A percentile compares a stretch with the other conserved stretches of the same genome.
phyloP scores from a whole-genome alignment of 2,113 vertebrate genomes.

The Calcarius ornatus region DNA sequence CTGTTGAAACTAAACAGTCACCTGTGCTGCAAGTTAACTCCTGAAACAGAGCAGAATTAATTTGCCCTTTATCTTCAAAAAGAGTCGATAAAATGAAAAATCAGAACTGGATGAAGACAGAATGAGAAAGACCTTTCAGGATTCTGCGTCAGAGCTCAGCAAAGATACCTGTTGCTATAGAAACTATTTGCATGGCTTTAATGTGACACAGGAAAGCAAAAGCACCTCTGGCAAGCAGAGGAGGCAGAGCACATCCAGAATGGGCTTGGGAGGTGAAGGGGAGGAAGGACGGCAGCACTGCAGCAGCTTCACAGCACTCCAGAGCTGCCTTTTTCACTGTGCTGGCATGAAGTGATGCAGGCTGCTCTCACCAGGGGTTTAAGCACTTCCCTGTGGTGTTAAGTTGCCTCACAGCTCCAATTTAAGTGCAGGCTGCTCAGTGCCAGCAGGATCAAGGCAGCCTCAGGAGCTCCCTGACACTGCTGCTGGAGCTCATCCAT shows the following conservation, averaged over 20 bases:
- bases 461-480: background rate
- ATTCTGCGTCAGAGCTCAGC: constrained; percentile 41
- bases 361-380: background rate
- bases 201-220: constrained; percentile 48
- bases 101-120: background rate
- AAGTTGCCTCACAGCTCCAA: background rate
- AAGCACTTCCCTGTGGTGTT: background rate
- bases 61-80: background rate
- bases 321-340: background rate
- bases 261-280: background rate
- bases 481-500: background rate
- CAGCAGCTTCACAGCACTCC: background rate
- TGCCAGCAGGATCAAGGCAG: background rate
- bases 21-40: background rate
- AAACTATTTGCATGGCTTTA: constrained; percentile 68
- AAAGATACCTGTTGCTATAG: constrained; percentile 71
- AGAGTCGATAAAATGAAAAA: background rate
- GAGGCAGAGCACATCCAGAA: background rate
- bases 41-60: background rate
- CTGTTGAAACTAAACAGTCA: background rate
- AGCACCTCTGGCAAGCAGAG: constrained; percentile 10
- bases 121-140: constrained; percentile 42
- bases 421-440: background rate
- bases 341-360: background rate
- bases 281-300: background rate